phyloP scores from a whole-genome alignment of 2,888 invertebrate species.

The Pogonocherus hispidulus region DNA sequence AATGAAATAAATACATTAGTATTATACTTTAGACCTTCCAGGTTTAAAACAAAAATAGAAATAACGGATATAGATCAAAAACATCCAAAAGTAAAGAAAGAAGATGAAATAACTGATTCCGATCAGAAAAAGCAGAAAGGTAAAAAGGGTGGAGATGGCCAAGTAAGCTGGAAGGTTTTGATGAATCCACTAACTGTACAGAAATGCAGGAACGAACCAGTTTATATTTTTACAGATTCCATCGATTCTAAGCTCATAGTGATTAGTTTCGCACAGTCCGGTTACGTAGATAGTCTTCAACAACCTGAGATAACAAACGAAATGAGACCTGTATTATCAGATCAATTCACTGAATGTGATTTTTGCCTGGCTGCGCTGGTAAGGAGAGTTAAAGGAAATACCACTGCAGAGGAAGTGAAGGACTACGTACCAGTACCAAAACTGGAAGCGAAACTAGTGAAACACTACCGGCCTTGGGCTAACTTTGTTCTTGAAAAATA shows the following conservation, averaged over 20 bases:
- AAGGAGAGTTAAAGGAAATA: constrained; percentile 6
- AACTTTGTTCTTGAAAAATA: constrained; percentile 59
- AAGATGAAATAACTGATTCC: not conserved
- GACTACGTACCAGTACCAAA: not conserved
- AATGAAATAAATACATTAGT: constrained; percentile 50
- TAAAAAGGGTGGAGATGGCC: no score
- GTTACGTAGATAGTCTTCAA: constrained; percentile 44
- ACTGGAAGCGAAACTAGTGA: not conserved
- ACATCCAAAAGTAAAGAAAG: not conserved
- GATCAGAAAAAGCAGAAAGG: no score
- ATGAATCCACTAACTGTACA: constrained; percentile 47
- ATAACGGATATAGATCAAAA: constrained; percentile 53
- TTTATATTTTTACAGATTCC: constrained; percentile 62
- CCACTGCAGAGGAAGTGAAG: not conserved
- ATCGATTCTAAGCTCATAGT: constrained; percentile 59
- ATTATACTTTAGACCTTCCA: constrained; percentile 61
- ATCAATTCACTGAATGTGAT: constrained; percentile 12
- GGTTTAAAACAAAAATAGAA: constrained; percentile 53
- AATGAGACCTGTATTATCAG: not conserved
- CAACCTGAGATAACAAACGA: constrained; percentile 3
- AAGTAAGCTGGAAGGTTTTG: constrained; percentile 44
- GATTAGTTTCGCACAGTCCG: constrained; percentile 57
- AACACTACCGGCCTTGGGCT: constrained; percentile 41
- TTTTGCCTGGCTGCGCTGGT: constrained; percentile 18
- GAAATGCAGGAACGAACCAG: constrained; percentile 58